Conservation (phyloP, 2,113 vertebrate genomes). For the Onychostruthus taczanowskii region DNA sequence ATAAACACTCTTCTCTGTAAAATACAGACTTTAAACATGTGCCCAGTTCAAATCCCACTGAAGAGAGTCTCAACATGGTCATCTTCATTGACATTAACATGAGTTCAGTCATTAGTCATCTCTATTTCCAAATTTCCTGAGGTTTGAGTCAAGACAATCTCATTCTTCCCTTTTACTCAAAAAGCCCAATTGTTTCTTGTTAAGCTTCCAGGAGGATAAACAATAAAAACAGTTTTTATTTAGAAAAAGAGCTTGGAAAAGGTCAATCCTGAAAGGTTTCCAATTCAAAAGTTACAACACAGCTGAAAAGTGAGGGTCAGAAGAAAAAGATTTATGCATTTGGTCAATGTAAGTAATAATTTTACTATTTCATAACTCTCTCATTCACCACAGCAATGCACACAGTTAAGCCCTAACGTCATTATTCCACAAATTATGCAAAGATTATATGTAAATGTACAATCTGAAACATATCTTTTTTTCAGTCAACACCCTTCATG, state of each 20-base stretch:
- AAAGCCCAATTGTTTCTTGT: conserved; percentile 13
- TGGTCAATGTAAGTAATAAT: not conserved
- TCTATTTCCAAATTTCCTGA: conserved; percentile 38
- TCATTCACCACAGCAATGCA: not conserved
- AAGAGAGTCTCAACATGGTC: not conserved
- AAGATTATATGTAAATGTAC: not conserved
- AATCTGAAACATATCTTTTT: not conserved
- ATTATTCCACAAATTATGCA: not conserved
- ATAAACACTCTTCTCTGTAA: conserved; percentile 3
- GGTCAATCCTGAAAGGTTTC: not conserved
- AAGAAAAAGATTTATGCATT: not conserved
- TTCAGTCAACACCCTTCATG: not conserved
- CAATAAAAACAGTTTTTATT: not conserved
- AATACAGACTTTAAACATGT: conserved; percentile 25
- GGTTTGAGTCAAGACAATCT: conserved; percentile 8
- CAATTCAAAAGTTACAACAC: not conserved
- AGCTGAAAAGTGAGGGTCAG: not conserved
- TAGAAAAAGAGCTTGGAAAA: not conserved
- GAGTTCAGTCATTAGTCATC: conserved; percentile 4
- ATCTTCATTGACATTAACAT: conserved; percentile 33
- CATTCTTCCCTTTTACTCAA: conserved; percentile 32
- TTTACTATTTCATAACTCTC: not conserved
- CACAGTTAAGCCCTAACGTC: not conserved
- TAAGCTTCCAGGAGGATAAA: conserved; percentile 38
- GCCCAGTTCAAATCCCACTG: conserved; percentile 40